phyloP scores from a whole-genome alignment of 2,797 vertebrate species.

The Scleropages formosus region DNA sequence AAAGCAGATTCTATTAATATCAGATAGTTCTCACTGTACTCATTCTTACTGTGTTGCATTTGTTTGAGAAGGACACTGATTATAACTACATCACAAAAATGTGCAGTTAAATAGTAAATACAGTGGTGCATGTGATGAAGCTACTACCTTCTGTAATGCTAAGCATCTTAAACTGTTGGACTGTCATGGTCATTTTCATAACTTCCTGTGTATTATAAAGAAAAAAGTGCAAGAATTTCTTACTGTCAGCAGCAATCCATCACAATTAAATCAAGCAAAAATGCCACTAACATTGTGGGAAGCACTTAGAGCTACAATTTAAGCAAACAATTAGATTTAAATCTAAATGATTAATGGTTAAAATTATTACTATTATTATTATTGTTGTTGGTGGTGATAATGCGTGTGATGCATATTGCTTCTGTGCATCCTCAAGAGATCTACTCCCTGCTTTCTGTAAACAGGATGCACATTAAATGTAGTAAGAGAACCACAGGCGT shows the following conservation, averaged over 20 bases:
- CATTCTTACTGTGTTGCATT: too few relatives aligned
- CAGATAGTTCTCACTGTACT: too few relatives aligned
- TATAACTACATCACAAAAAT: too few relatives aligned
- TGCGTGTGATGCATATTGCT: neutral
- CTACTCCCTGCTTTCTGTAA: neutral
- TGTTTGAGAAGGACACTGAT: too few relatives aligned
- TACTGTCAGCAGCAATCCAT: neutral
- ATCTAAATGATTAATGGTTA: neutral
- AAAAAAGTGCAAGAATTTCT: constrained; percentile 1
- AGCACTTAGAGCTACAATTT: neutral
- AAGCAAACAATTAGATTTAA: constrained; percentile 8
- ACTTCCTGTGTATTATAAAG: constrained; percentile 19
- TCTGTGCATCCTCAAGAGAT: neutral
- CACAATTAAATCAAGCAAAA: neutral
- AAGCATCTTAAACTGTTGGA: neutral
- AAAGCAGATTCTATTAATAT: too few relatives aligned
- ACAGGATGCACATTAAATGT: neutral
- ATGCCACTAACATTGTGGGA: constrained; percentile 1
- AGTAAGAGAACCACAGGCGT: neutral
- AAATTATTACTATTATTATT: neutral
- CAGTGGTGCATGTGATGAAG: neutral
- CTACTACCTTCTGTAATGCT: neutral
- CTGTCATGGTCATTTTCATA: neutral
- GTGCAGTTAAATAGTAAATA: too few relatives aligned
- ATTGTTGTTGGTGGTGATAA: neutral